phyloP scores from a whole-genome alignment of 2,888 invertebrate genomes.

The Trachelus tabidus region DNA sequence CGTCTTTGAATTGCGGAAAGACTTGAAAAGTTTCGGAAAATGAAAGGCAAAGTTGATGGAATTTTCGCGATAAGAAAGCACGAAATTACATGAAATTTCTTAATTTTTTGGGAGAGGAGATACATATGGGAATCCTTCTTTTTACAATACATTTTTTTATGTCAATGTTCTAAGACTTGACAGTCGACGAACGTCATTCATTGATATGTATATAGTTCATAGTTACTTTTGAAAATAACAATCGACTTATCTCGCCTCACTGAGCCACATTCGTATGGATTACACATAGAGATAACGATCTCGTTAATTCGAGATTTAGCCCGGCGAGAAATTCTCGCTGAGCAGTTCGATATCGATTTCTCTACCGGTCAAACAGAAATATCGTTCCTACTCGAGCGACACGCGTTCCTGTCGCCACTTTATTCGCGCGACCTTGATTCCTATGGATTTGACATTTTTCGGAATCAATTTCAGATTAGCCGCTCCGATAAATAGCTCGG shows the following conservation, averaged over 20 bases:
- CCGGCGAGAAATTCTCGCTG: neutral
- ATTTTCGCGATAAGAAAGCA: too few relatives aligned
- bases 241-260: neutral
- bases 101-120: too few relatives aligned
- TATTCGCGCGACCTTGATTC: neutral
- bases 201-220: neutral
- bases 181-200: neutral
- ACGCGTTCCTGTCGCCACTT: neutral
- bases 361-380: neutral
- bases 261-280: constrained; percentile 2
- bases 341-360: neutral
- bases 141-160: too few relatives aligned
- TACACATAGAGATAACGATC: neutral
- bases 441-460: neutral
- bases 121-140: too few relatives aligned
- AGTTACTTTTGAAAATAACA: neutral
- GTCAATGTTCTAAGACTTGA: neutral
- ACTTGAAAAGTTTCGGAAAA: neutral
- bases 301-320: neutral
- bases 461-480: neutral
- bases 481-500: neutral
- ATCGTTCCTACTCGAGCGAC: neutral
- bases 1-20: too few relatives aligned
- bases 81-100: too few relatives aligned
- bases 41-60: neutral